Evolutionary conservation across 92 coral and sea anemone genomes (phyloP).

Genomic region (Plumapathes pennacea): DNA sequence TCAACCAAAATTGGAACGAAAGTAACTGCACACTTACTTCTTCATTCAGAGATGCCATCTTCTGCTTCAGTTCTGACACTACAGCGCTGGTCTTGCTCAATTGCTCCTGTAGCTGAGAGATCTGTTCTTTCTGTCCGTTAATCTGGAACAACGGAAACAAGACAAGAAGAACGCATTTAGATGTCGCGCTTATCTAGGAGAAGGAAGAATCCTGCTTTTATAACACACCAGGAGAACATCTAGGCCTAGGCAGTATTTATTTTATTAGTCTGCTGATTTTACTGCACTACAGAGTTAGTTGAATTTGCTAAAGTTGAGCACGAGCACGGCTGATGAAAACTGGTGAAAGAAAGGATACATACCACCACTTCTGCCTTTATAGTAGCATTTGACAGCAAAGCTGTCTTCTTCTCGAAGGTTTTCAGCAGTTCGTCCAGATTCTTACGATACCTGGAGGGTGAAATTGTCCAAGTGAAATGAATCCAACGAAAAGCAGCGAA

Average conservation of each 20-base stretch:
- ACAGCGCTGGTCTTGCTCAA: constrained; percentile 14
- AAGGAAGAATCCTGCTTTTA: too few relatives aligned
- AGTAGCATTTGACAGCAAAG: constrained; percentile 77
- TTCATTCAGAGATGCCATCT: constrained; percentile 38
- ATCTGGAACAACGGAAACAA: constrained; percentile 23
- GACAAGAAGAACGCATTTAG: too few relatives aligned
- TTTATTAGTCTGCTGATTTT: too few relatives aligned
- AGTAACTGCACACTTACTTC: constrained; percentile 10
- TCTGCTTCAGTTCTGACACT: constrained; percentile 17
- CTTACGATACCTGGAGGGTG: constrained; percentile 80
- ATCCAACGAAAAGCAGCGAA: neutral
- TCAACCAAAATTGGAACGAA: too few relatives aligned
- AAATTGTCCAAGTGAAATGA: too few relatives aligned
- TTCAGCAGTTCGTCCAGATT: constrained; percentile 92
- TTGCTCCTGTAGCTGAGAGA: constrained; percentile 47
- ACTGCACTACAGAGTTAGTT: too few relatives aligned
- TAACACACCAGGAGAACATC: too few relatives aligned
- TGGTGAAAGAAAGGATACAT: constrained; percentile 1
- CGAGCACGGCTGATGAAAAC: too few relatives aligned
- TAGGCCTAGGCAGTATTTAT: too few relatives aligned
- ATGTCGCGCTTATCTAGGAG: too few relatives aligned
- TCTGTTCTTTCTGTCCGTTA: constrained; percentile 49
- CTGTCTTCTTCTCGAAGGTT: constrained; percentile 81
- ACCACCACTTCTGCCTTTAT: constrained; percentile 81
- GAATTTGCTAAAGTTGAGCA: too few relatives aligned